These are phyloP conservation scores for Laspeyria flexula DNA, from an alignment of 2,888 invertebrate species.

Conservation along the genomic window DNA sequence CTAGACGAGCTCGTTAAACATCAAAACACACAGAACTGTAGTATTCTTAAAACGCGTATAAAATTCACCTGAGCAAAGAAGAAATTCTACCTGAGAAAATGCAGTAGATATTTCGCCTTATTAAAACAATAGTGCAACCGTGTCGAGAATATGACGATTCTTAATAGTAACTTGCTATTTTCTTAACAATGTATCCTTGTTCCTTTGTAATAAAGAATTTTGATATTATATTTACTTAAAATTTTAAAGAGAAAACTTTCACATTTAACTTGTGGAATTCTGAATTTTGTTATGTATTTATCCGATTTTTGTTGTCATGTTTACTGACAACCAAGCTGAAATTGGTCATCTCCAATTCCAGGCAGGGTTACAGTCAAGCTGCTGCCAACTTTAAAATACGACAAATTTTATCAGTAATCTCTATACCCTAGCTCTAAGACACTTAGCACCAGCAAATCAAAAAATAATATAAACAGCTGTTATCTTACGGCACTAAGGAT, in stretches of 20 bases:
- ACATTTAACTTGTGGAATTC: neutral
- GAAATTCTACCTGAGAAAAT: constrained; percentile 14
- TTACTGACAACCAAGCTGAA: too few species aligned
- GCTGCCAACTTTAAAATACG: too few species aligned
- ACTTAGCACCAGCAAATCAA: too few species aligned
- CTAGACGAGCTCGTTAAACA: constrained; percentile 26
- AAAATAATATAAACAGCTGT: too few species aligned
- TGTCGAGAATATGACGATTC: constrained; percentile 1
- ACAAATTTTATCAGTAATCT: too few species aligned
- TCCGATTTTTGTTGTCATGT: too few species aligned
- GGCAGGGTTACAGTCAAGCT: too few species aligned
- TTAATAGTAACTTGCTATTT: constrained; percentile 2
- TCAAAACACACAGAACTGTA: constrained; percentile 22
- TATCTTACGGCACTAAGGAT: too few species aligned
- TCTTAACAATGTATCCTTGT: neutral
- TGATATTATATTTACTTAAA: neutral
- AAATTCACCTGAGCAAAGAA: constrained; percentile 10
- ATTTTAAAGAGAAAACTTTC: neutral
- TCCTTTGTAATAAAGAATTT: neutral
- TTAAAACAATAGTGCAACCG: constrained; percentile 12
- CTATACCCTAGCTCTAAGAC: too few species aligned
- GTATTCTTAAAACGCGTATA: constrained; percentile 9
- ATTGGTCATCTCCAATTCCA: too few species aligned
- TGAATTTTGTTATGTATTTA: too few species aligned
- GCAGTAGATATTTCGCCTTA: constrained; percentile 9